These are phyloP conservation scores for Tipula confusa DNA, from an alignment of 2,888 invertebrate genomes.

Conservation along the genomic window DNA sequence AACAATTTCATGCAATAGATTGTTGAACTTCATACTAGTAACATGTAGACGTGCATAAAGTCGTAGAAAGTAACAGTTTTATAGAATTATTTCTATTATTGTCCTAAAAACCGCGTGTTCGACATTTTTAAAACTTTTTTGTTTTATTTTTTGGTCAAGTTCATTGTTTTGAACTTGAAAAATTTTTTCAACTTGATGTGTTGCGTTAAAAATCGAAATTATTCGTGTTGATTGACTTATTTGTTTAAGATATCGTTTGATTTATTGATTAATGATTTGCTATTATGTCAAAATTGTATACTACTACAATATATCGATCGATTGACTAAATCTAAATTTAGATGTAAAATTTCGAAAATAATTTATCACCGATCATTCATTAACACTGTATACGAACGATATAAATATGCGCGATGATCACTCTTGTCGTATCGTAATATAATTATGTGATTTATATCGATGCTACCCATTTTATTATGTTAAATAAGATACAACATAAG, in stretches of 20 bases:
- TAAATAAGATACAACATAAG: not conserved
- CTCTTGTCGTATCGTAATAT: not conserved
- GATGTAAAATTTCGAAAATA: not conserved
- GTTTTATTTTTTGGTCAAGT: constrained; percentile 3
- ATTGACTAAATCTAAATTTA: not conserved
- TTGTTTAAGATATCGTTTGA: not conserved
- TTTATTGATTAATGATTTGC: not conserved
- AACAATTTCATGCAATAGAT: not conserved
- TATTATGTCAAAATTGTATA: not conserved
- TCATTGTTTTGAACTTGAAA: not conserved
- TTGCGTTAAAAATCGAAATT: not conserved
- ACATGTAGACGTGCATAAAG: not conserved
- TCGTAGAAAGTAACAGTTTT: not conserved
- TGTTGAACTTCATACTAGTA: not conserved
- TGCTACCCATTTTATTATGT: not conserved
- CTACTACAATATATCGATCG: not conserved
- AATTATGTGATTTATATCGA: not conserved
- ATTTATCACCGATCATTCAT: not conserved
- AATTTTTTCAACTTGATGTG: too few species aligned
- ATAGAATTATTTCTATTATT: not conserved
- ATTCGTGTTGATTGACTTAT: not conserved
- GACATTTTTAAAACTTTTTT: too few species aligned
- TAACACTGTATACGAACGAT: not conserved
- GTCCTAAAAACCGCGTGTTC: not conserved
- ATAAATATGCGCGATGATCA: not conserved